These are phyloP conservation scores for Chirona hameri DNA, from an alignment of 2,888 invertebrate genomes.

Conservation along the genomic window DNA sequence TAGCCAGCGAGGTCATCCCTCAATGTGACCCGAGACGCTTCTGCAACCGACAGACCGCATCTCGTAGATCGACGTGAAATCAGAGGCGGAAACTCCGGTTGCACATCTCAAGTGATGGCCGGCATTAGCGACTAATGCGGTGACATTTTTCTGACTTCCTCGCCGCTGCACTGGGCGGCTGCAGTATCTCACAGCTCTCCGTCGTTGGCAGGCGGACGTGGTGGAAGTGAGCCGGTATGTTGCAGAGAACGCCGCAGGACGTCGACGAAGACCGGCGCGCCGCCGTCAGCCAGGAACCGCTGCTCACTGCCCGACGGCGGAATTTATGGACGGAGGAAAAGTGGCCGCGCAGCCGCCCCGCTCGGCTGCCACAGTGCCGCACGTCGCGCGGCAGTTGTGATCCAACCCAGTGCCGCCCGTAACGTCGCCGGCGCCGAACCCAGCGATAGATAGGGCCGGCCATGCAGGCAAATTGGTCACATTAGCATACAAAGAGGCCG, in stretches of 20 bases:
- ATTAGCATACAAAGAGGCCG: background rate
- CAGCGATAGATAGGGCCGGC: conserved; percentile 1
- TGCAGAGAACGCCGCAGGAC: background rate
- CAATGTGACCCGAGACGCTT: too few species aligned
- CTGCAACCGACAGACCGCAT: too few species aligned
- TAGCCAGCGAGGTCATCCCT: background rate
- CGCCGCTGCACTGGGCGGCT: background rate
- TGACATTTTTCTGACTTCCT: background rate
- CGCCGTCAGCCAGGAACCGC: background rate
- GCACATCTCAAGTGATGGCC: background rate
- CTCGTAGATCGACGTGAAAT: background rate
- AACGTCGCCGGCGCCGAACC: background rate
- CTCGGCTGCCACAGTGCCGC: background rate
- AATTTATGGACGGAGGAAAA: background rate
- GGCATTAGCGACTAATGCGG: background rate
- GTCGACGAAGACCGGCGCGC: background rate
- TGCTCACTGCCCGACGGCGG: background rate
- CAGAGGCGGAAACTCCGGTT: background rate
- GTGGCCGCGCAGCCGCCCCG: background rate
- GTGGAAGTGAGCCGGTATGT: background rate
- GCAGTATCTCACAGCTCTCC: background rate
- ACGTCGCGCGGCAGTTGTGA: background rate
- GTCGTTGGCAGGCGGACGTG: background rate
- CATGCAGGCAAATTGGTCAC: background rate
- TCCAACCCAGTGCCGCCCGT: background rate